Evolutionary conservation across 2,113 vertebrate genomes (phyloP).

Genomic region (Malurus alboscapulatus): DNA sequence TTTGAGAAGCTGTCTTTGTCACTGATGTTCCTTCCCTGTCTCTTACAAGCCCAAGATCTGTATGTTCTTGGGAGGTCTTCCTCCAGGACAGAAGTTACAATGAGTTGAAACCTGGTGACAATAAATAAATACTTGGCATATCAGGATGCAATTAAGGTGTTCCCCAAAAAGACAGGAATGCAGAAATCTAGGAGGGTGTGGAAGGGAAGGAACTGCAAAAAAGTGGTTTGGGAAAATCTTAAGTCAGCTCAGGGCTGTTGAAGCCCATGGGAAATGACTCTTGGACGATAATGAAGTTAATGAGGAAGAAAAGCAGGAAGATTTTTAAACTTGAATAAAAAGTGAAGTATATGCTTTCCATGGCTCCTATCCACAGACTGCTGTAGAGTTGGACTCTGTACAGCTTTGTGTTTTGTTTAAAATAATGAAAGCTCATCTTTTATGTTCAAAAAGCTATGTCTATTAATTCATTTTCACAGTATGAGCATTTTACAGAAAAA

Average conservation of each 20-base stretch:
- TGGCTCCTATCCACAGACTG: neutral
- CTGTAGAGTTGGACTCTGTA: neutral
- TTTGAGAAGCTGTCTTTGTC: neutral
- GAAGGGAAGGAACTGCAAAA: neutral
- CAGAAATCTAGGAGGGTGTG: neutral
- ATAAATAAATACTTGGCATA: neutral
- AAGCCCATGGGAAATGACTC: neutral
- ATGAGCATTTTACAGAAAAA: neutral
- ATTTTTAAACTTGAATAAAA: neutral
- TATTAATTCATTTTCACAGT: neutral
- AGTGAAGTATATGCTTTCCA: neutral
- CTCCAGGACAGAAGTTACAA: neutral
- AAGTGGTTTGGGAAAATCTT: neutral
- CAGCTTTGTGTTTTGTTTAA: neutral
- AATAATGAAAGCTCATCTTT: neutral
- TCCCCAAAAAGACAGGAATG: neutral
- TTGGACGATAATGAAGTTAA: neutral
- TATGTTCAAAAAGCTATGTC: neutral
- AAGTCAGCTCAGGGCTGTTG: neutral
- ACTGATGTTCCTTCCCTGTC: fast-evolving
- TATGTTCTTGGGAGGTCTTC: neutral
- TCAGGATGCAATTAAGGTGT: neutral
- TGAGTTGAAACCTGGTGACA: neutral
- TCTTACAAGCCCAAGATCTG: neutral
- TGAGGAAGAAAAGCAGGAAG: neutral